Base-by-base conservation (phyloP, 2,797 vertebrate species). In the Tapera naevia region DNA sequence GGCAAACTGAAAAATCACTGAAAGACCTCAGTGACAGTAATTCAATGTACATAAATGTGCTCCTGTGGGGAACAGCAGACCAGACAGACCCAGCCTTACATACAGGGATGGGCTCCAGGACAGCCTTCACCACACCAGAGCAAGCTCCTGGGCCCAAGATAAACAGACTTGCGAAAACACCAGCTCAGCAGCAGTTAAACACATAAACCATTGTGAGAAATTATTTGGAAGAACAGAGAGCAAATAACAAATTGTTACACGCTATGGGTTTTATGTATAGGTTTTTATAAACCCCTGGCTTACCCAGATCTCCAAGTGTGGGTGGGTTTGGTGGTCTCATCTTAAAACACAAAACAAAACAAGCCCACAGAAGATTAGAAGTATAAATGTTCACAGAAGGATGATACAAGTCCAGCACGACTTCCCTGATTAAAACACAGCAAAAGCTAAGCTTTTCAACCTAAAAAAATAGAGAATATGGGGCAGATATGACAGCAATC, bases 1-100 rank as follows among this genome's bases (percentile, higher is more conserved):
- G 45, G n/a, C 16, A 37, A 62, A 45, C 23, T 17, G 41, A 28
- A 43, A 53, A 43, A 78, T 5, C 57, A 4, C n/a, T 43, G 37
- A 39, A 13, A 80, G 30, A 62, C 19, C 35, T 48, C 64, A 18
- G 74, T 9, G 74, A 46, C 30, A 66, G 46, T 28, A 75, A 53
- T 8, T n/a, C 2, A 3, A 17, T 1, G 13, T 0, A 15, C 19
- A 11, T 4, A n/a, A 45, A 15, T 4, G 28, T 43, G 8, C 57
- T 50, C 18, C 58, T 5, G 14, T 5, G 43, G 81, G 69, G 56
- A 41, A 51, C 45, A 37, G 41, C 69, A 73, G 79, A 58, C n/a
- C 71, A 80, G 86, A 2, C 43, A n/a, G 43, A 24, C 8, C 28
- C 13, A 35, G 41, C 46, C 70, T 10, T 18, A 4, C 37, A 15